These are phyloP conservation scores for Tringa solitaria DNA, from an alignment of 2,113 vertebrate species.

Conservation along the genomic window DNA sequence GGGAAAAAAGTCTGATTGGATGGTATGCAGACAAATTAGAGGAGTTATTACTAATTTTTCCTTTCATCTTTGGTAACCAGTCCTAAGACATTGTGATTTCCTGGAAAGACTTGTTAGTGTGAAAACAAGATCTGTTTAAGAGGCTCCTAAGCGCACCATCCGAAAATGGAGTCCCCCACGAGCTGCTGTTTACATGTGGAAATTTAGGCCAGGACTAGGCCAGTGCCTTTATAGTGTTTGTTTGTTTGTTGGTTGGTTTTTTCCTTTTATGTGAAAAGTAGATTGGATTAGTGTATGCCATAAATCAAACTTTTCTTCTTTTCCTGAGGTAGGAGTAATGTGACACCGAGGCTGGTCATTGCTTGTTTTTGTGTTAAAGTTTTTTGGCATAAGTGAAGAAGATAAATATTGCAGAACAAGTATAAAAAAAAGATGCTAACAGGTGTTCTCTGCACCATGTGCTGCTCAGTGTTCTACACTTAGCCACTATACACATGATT, in stretches of 20 bases:
- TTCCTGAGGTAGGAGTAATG: neutral
- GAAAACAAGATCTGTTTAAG: neutral
- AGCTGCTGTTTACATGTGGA: rapidly evolving
- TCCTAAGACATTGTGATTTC: neutral
- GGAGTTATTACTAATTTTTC: neutral
- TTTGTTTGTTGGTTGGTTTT: neutral
- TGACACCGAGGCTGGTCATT: neutral
- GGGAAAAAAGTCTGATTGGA: neutral
- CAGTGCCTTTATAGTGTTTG: neutral
- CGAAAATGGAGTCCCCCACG: neutral
- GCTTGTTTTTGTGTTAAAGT: neutral
- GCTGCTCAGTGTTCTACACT: neutral
- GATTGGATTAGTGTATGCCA: neutral
- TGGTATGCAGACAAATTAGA: neutral
- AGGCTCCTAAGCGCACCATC: neutral
- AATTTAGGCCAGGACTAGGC: neutral
- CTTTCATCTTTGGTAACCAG: neutral
- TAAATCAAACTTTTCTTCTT: neutral
- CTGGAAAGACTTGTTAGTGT: neutral
- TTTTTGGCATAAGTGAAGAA: neutral
- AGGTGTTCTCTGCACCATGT: neutral
- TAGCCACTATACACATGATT: neutral
- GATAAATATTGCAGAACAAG: neutral
- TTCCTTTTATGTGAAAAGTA: neutral
- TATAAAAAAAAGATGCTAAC: neutral